Base-by-base conservation (phyloP, 2,888 invertebrate genomes). In the Drosophila demipolita region DNA sequence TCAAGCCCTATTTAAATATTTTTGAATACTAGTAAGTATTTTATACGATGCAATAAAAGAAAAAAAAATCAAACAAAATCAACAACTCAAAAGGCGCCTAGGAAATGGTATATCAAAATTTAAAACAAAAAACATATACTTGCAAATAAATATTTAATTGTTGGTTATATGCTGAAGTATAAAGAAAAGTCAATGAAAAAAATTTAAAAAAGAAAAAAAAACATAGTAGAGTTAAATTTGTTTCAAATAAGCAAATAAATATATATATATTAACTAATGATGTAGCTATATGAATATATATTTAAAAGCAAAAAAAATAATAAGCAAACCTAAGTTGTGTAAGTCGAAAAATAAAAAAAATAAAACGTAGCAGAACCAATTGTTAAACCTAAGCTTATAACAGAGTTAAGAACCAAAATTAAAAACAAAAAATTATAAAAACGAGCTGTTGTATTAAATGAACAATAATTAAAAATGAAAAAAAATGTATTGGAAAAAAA, bases 311-410 rank as follows among this genome's bases (percentile, higher is more conserved):
- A 52, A 36, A 35, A 68, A 71, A 80, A 55, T 35, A 82, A 62
- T 54, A 69, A 57, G 49, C 59, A 63, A 75, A 71, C 65, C 70
- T 78, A 84, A 76, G 76, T 75, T 73, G 73, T 70, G 57, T 76
- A 87, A 86, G 81, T 61, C 74, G 53, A 83, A 74, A 72, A 78
- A 52, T 17, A 11, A 23, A 15, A 23, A 23, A 50, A 7, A 36
- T 29, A 5, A 38, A 66, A 20, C 63, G 91, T 90, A 90, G 90
- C 83, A 82, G 91, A 90, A 90, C 91, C 91, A 90, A 90, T 90
- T 91, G 91, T 90, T 91, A 87, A 78, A 70, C 73, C 76, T 89
- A 90, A 89, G 90, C 83, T 80, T 78, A 78, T 58, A 71, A 68
- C 45, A 36, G 65, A 23, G 53, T 80, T 79, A 78, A 80, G 78